Evolutionary conservation across 2,888 invertebrate species (phyloP).

Genomic region (Cryptocephalus moraei): DNA sequence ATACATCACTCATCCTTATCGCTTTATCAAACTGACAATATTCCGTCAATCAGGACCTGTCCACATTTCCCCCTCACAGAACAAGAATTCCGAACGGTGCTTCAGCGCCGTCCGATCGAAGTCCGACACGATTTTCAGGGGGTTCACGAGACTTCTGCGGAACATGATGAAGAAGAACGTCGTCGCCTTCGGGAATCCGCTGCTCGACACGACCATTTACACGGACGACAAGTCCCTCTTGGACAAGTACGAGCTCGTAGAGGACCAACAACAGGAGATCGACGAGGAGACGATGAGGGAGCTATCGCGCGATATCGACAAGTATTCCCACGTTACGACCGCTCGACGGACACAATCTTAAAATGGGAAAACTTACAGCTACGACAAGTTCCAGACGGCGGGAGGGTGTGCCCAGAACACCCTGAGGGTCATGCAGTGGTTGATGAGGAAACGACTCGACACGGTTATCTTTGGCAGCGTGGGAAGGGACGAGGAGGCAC

Average conservation of each 20-base stretch:
- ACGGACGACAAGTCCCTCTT: neutral
- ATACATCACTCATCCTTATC: too few species aligned
- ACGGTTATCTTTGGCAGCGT: conserved; percentile 42
- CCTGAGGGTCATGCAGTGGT: conserved; percentile 38
- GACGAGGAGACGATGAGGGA: neutral
- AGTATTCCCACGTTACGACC: neutral
- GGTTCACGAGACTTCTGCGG: too few species aligned
- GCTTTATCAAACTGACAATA: too few species aligned
- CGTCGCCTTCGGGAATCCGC: conserved; percentile 4
- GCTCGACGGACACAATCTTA: neutral
- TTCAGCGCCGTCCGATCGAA: too few species aligned
- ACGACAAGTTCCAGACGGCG: conserved; percentile 20
- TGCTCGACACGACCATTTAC: conserved; percentile 4
- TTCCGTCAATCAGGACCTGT: too few species aligned
- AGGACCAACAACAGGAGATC: conserved; percentile 3
- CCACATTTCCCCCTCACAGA: too few species aligned
- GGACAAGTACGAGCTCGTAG: conserved; percentile 2
- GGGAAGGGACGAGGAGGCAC: conserved; percentile 41
- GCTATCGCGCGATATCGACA: neutral
- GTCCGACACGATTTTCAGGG: too few species aligned
- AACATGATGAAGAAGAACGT: conserved; percentile 1
- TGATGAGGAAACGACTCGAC: conserved; percentile 22
- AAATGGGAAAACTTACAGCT: conserved; percentile 17
- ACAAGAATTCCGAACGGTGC: too few species aligned
- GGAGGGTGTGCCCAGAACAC: conserved; percentile 46